Base-by-base conservation (phyloP, 1,140 invertebrate species). In the Neodiprion lecontei region DNA sequence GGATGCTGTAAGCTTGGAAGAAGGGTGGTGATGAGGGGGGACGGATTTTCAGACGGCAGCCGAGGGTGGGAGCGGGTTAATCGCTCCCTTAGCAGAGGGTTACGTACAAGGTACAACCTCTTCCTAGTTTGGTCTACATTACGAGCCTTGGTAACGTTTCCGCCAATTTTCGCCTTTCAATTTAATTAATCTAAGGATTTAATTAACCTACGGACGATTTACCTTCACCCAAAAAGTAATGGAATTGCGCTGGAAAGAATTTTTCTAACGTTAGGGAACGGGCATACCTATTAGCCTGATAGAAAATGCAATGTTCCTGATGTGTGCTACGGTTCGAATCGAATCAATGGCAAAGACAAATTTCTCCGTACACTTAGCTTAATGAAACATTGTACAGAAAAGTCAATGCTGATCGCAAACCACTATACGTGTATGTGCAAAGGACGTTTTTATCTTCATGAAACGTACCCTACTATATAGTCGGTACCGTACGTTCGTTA, bases 1-100 rank as follows among this genome's bases (percentile, higher is more conserved):
- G 28, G 28, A 40, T 75, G 50, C 70, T 73, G 28, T 74, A 71
- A 75, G 76, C 69, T 67, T 73, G 7, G n/a, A 48, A 48, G 9
- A 48, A 21, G 67, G 48, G 47, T 50, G 67, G 48, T 2, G 67
- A 73, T 66, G 50, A 14, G 49, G 69, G 17, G 9, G 11, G 23
- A 14, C 7, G 2, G 72, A 11, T 69, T 69, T 69, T 17, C 67
- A 23, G 67, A 69, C 67, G 67, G 67, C 40, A 23, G 67, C 67
- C 11, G 12, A 21, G 21, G 40, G 67, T 69, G 67, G 67, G 67
- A 69, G 67, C 17, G 67, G 67, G 67, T 69, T 69, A 69, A 69
- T 69, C 67, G 67, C 67, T 69, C 67, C 40, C 17, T 11, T 11
- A 69, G 67, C 40, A 47, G 67, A 69, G 40, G 67, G 67, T 69